Percentiles rank a stretch among this genome's conserved stretches.
phyloP scores from a whole-genome alignment of 1,140 invertebrate genomes.

The Cepaea nemoralis region DNA sequence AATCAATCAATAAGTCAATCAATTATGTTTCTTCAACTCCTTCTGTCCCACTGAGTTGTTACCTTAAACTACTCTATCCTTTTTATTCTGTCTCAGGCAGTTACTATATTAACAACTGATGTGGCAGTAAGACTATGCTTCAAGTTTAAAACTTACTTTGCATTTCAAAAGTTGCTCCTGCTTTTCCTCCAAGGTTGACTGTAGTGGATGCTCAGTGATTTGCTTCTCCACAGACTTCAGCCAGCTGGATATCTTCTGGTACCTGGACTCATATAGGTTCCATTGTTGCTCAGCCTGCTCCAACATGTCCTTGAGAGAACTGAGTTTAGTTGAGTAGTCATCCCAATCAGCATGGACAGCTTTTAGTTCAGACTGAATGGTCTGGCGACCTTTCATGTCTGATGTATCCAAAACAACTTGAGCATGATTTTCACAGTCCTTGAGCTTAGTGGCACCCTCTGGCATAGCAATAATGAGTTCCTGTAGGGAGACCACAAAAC shows the following conservation, averaged over 20 bases:
- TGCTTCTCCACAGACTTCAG: constrained; percentile 87
- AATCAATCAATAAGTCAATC: no score
- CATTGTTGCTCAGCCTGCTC: constrained; percentile 90
- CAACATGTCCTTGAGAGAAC: constrained; percentile 83
- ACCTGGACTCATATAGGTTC: constrained; percentile 88
- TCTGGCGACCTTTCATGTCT: constrained; percentile 85
- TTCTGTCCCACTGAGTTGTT: no score
- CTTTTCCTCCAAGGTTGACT: constrained; percentile 90
- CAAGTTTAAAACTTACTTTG: constrained; percentile 79
- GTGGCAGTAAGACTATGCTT: no score
- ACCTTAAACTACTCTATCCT: no score
- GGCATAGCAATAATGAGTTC: constrained; percentile 89
- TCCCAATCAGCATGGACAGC: constrained; percentile 92
- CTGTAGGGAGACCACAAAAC: constrained; percentile 35
- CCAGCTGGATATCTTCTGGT: constrained; percentile 86
- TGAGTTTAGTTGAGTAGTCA: constrained; percentile 85
- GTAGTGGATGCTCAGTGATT: constrained; percentile 88
- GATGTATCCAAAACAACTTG: constrained; percentile 80
- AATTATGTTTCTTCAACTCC: no score
- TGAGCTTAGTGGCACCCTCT: constrained; percentile 87
- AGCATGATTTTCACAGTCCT: constrained; percentile 80
- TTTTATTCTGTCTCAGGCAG: no score
- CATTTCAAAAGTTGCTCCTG: constrained; percentile 90
- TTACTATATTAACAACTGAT: no score
- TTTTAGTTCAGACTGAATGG: constrained; percentile 87